Evolutionary conservation across 23 tunicate genomes (phyloP).

Genomic region (Halocynthia aurantium): DNA sequence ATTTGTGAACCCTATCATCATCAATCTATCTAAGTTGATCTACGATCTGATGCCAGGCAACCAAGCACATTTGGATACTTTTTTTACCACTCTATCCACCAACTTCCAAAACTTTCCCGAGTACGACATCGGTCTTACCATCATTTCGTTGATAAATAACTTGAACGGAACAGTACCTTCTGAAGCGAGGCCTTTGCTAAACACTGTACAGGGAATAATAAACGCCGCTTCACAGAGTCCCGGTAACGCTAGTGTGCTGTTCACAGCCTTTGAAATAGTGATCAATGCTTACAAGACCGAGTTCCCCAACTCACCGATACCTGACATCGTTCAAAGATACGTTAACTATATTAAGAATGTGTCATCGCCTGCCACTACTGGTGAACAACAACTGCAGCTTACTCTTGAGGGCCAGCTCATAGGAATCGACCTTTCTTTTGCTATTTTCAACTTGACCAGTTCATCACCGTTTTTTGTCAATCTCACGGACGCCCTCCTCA

Average conservation of each 20-base stretch:
- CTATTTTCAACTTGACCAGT: background rate
- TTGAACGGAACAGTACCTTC: conserved; percentile 17
- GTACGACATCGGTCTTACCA: no score
- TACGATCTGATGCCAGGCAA: conserved; percentile 16
- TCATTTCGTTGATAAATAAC: background rate
- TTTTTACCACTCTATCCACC: background rate
- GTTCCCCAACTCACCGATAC: conserved; percentile 14
- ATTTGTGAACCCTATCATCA: background rate
- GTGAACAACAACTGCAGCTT: background rate
- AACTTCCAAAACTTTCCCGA: no score
- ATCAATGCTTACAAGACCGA: conserved; percentile 6
- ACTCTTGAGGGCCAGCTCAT: background rate
- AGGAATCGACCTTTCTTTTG: background rate
- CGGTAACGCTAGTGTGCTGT: background rate
- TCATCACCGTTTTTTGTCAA: background rate
- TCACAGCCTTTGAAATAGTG: background rate
- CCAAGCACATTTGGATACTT: background rate
- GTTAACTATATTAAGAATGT: background rate
- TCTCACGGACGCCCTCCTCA: background rate
- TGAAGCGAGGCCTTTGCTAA: conserved; percentile 6
- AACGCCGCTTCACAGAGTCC: background rate
- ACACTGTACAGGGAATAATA: background rate
- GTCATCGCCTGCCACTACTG: background rate
- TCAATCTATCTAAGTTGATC: conserved; percentile 17
- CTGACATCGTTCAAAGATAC: conserved; percentile 16